These are phyloP conservation scores for Equus quagga DNA, from an alignment of 2,113 vertebrate genomes.

Conservation along the genomic window DNA sequence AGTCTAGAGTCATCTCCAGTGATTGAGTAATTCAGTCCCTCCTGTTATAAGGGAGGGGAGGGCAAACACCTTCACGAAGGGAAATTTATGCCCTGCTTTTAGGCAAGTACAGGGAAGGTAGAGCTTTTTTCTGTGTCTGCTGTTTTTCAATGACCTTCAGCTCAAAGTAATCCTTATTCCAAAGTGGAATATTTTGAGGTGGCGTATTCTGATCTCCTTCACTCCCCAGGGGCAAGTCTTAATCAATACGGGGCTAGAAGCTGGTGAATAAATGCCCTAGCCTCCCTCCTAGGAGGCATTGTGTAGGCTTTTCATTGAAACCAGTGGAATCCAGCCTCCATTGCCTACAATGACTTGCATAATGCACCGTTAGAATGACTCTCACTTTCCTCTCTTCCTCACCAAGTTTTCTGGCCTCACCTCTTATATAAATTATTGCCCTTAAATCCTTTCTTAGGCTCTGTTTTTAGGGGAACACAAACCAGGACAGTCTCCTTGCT, in stretches of 20 bases:
- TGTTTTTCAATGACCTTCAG: constrained; percentile 31
- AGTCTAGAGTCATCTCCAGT: constrained; percentile 4
- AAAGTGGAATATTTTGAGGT: constrained; percentile 12
- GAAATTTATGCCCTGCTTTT: constrained; percentile 13
- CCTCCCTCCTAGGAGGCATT: background rate
- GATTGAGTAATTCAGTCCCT: background rate
- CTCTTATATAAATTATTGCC: background rate
- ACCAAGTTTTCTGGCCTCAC: background rate
- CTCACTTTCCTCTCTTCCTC: constrained; percentile 6
- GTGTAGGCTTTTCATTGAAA: background rate
- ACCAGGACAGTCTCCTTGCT: background rate
- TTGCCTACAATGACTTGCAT: background rate
- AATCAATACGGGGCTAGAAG: background rate
- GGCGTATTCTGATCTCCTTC: background rate
- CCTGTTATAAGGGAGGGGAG: background rate
- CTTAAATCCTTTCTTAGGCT: background rate
- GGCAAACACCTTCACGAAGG: background rate
- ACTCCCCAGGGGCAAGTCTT: background rate
- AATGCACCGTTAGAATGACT: background rate
- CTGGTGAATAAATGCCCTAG: background rate
- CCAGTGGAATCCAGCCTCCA: background rate
- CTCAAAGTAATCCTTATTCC: background rate
- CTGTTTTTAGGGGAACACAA: background rate
- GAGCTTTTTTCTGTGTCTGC: background rate
- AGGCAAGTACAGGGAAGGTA: background rate